Evolutionary conservation across 2,888 invertebrate species (phyloP).

Genomic region (Leistus spinibarbis): DNA sequence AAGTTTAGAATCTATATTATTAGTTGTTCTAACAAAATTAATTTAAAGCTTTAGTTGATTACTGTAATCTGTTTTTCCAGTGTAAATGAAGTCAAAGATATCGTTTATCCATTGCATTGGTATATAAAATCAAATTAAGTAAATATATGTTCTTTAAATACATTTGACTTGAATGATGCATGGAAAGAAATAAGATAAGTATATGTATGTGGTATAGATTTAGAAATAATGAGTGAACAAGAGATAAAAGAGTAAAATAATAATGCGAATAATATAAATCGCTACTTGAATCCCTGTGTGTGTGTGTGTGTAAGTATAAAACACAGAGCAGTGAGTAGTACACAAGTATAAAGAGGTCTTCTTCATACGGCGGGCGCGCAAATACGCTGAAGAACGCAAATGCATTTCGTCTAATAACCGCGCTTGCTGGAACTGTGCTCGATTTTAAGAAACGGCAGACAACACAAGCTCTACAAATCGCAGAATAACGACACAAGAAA

Average conservation of each 20-base stretch:
- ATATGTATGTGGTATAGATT: background rate
- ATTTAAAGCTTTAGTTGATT: too few relatives aligned
- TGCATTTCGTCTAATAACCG: constrained; percentile 31
- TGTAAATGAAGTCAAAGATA: too few relatives aligned
- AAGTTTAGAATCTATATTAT: too few relatives aligned
- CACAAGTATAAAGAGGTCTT: too few relatives aligned
- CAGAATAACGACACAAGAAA: constrained; percentile 35
- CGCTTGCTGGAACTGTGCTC: too few relatives aligned
- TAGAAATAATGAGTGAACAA: too few relatives aligned
- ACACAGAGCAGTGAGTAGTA: background rate
- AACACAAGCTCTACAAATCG: constrained; percentile 30
- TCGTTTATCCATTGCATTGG: too few relatives aligned
- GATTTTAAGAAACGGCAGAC: constrained; percentile 26
- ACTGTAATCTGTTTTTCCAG: too few relatives aligned
- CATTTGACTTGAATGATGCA: background rate
- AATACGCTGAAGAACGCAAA: background rate
- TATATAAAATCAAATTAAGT: too few relatives aligned
- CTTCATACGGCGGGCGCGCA: background rate
- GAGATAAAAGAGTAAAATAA: background rate
- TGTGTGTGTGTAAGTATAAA: background rate
- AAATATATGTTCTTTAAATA: too few relatives aligned
- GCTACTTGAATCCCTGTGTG: background rate
- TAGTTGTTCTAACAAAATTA: too few relatives aligned
- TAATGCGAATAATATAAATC: background rate
- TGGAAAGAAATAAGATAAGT: background rate